Percentiles rank a stretch among this genome's conserved stretches.
Evolutionary conservation across 2,113 vertebrate genomes (phyloP).

Genomic region (Rutilus rutilus): DNA sequence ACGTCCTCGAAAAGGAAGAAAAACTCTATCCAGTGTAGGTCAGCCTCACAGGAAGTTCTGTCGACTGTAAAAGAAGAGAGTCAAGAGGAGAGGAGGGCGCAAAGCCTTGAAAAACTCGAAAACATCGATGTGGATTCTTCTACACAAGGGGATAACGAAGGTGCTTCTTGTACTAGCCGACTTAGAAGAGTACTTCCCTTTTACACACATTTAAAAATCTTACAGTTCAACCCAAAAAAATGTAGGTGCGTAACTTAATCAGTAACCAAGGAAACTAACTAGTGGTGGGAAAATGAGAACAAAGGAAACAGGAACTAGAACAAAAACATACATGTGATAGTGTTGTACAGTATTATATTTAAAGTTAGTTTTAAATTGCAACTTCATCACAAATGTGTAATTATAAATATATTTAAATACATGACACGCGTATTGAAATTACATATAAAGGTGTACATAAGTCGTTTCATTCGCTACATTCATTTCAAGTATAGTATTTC

Average conservation of each 20-base stretch:
- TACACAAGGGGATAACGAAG: too few relatives aligned
- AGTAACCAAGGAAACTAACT: too few relatives aligned
- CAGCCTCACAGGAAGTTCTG: slow-evolving; percentile 87
- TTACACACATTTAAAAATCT: neutral
- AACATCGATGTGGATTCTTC: too few relatives aligned
- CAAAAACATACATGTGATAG: too few relatives aligned
- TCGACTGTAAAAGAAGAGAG: slow-evolving; percentile 76
- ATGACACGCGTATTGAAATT: too few relatives aligned
- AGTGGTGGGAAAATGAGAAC: too few relatives aligned
- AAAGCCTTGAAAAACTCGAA: slow-evolving; percentile 87
- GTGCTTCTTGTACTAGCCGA: slow-evolving; percentile 62
- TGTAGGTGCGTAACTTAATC: too few relatives aligned
- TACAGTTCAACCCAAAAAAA: neutral
- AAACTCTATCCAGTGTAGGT: slow-evolving; percentile 82
- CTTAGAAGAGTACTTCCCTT: neutral
- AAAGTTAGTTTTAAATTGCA: neutral
- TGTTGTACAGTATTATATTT: too few relatives aligned
- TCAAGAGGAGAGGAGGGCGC: slow-evolving; percentile 81
- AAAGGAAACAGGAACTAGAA: too few relatives aligned
- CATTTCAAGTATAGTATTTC: too few relatives aligned
- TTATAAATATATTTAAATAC: neutral
- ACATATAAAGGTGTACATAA: too few relatives aligned
- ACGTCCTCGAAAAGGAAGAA: slow-evolving; percentile 87
- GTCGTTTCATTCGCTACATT: too few relatives aligned
- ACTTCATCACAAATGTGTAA: neutral